Evolutionary conservation across 2,797 vertebrate species (phyloP), one percentile per base, ranked within the genome.

Genomic region (Gymnocypris eckloni): DNA sequence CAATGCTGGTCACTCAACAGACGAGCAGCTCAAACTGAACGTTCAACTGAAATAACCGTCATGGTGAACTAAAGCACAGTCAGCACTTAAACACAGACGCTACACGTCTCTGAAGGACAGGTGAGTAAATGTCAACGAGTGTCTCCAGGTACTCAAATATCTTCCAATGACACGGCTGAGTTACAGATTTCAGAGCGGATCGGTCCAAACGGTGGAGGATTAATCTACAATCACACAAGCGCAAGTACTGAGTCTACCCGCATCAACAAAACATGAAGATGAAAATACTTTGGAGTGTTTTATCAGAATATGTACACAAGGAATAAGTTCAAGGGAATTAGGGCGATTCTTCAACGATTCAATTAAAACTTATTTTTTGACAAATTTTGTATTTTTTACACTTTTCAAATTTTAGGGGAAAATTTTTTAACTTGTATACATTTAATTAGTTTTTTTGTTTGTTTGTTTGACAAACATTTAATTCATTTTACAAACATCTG

Each of bases 1-100:
- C n/a, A 82, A 86, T 90, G 92, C 92, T 4, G 66, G 69, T n/a
- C 33, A 39, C 70, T 56, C 83, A 15, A 28, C 25, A 39, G 48
- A 80, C 33, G 59, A 77, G 39, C 59, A 50, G 81, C 22, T 66
- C 41, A 71, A 16, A 56, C 37, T 48, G 13, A 77, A 25, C 25
- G 28, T n/a, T 76, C 2, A 79, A 78, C 66, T 48, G 45, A 67
- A 84, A 69, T 54, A 75, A 85, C 37, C 16, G 39, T 16, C 20
- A 0, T 0, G 33, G 61, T 52, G 6, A 75, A 71, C 25, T 78
- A 9, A 67, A 79, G 48, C 6, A 7, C 15, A 61, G 69, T 76
- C 45, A 45, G 5, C 4, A 12, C 1, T 22, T 18, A 48, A 70
- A 52, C 39, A 72, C 18, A 54, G 48, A 80, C 6, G 16, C 13